Conservation (phyloP, 1,140 invertebrate genomes). For the Medauroidea extradentata region DNA sequence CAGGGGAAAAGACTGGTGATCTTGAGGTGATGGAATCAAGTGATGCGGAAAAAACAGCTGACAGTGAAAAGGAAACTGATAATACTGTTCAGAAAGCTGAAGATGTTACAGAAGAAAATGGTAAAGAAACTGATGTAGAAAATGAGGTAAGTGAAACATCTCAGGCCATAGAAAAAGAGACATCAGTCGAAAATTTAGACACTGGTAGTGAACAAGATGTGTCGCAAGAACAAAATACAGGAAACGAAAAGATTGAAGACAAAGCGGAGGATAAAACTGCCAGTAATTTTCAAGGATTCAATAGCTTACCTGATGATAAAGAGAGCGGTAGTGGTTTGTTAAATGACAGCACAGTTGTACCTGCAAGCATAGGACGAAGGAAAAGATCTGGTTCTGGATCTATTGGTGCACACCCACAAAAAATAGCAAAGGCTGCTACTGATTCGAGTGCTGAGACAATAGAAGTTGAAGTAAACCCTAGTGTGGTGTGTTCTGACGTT, state of each 20-base stretch:
- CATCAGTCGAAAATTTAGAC: not conserved
- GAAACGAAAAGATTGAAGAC: no score
- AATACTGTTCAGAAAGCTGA: not conserved
- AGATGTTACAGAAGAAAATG: not conserved
- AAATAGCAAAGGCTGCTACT: no score
- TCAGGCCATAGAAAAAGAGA: not conserved
- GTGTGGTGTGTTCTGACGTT: not conserved
- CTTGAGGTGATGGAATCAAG: not conserved
- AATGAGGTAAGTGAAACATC: not conserved
- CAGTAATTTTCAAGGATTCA: no score
- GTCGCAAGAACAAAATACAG: no score
- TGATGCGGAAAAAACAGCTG: not conserved
- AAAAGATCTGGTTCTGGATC: no score
- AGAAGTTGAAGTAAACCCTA: not conserved
- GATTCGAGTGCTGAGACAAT: not conserved
- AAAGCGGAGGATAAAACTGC: no score
- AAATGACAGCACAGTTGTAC: no score
- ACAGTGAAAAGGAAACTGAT: not conserved
- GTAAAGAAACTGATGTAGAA: not conserved
- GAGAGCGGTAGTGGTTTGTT: no score
- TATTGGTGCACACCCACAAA: no score
- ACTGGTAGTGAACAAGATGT: not conserved
- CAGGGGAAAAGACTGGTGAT: not conserved
- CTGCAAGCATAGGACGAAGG: no score
- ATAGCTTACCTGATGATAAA: no score